Percentiles rank a stretch among this genome's conserved stretches.
These are phyloP conservation scores for Drosophila sp. DNA, from an alignment of 1,140 invertebrate species.

Conservation along the genomic window DNA sequence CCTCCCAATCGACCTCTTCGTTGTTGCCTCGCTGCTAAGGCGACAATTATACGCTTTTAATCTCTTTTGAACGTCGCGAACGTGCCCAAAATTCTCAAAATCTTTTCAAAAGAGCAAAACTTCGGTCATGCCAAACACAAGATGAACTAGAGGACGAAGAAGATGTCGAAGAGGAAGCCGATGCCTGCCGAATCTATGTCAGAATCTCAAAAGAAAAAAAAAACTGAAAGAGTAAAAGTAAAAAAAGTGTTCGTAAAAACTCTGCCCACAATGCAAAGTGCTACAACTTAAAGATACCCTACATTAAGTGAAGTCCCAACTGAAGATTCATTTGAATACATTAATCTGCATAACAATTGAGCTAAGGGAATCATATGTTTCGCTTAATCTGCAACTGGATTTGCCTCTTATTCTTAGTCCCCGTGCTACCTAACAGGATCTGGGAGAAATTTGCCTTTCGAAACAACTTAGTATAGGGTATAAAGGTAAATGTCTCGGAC, in stretches of 20 bases:
- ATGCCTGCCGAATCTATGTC: constrained; percentile 10
- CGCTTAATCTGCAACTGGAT: too few species aligned
- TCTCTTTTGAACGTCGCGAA: constrained; percentile 81
- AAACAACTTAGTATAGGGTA: background rate
- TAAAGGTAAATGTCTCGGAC: background rate
- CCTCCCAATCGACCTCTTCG: background rate
- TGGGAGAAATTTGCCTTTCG: too few species aligned
- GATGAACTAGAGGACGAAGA: constrained; percentile 25
- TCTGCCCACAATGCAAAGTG: background rate
- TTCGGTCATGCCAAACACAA: constrained; percentile 37
- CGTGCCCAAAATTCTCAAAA: constrained; percentile 80
- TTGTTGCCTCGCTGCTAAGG: constrained; percentile 62
- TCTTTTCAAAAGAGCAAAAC: constrained; percentile 56
- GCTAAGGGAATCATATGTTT: too few species aligned
- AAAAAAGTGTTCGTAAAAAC: background rate
- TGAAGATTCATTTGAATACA: background rate
- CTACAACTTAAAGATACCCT: background rate
- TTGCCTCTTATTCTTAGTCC: too few species aligned
- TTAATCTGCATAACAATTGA: background rate
- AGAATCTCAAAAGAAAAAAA: background rate
- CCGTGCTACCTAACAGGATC: too few species aligned
- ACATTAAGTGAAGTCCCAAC: background rate
- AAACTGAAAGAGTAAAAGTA: constrained; percentile 4
- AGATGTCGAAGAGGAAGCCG: background rate
- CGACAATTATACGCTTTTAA: constrained; percentile 82